Evolutionary conservation across 2,888 invertebrate genomes (phyloP).

Genomic region (Drosophila leonis): DNA sequence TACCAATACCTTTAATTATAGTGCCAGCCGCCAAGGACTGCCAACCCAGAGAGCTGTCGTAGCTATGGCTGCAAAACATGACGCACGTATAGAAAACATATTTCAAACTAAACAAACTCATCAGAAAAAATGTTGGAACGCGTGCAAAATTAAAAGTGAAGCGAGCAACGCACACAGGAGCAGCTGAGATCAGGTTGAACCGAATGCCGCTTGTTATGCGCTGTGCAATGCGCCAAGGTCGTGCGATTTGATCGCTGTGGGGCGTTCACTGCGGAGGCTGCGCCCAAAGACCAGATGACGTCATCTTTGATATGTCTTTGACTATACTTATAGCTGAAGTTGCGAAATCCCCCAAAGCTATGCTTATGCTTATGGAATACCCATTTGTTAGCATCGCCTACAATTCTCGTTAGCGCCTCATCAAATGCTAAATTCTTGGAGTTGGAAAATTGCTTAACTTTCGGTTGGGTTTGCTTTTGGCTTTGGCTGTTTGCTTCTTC

Average conservation of each 20-base stretch:
- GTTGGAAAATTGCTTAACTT: slow-evolving; percentile 19
- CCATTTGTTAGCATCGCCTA: slow-evolving; percentile 11
- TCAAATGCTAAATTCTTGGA: slow-evolving; percentile 14
- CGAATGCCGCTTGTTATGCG: slow-evolving; percentile 59
- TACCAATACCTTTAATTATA: slow-evolving; percentile 80
- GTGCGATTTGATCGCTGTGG: slow-evolving; percentile 57
- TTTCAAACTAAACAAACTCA: slow-evolving; percentile 81
- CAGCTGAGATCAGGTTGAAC: slow-evolving; percentile 36
- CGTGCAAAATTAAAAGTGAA: slow-evolving; percentile 78
- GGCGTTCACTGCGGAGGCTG: slow-evolving; percentile 44
- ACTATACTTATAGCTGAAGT: background rate
- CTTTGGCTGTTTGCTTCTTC: background rate
- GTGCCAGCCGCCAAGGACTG: slow-evolving; percentile 57
- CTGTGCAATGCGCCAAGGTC: slow-evolving; percentile 54
- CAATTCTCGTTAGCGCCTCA: slow-evolving; percentile 20
- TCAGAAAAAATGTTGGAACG: slow-evolving; percentile 70
- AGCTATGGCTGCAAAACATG: slow-evolving; percentile 61
- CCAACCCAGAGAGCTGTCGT: slow-evolving; percentile 34
- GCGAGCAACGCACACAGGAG: slow-evolving; percentile 60
- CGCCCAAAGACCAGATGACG: slow-evolving; percentile 42
- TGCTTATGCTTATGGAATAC: background rate
- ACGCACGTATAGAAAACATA: slow-evolving; percentile 82
- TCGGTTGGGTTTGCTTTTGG: background rate
- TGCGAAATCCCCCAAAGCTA: background rate
- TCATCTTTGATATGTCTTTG: slow-evolving; percentile 23